Conservation (phyloP, 2,113 vertebrate species). For the Thinocorus orbignyianus region DNA sequence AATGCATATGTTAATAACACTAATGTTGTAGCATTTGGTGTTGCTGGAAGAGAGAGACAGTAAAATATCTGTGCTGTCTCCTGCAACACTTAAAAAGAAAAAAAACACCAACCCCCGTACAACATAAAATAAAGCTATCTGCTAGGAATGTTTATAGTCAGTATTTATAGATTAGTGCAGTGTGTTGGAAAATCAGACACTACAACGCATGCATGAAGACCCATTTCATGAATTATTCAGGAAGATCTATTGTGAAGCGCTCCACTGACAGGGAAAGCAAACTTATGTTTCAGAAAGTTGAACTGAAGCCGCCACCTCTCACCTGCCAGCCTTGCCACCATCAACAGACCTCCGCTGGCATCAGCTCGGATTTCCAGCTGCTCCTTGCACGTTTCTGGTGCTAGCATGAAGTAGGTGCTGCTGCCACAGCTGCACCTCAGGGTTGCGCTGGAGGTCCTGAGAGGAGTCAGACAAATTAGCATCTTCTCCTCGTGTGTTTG, state of each 20-base stretch:
- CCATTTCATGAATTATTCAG: slow-evolving; percentile 45
- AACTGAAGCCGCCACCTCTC: neutral
- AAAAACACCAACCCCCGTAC: neutral
- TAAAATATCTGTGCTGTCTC: slow-evolving; percentile 53
- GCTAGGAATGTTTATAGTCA: slow-evolving; percentile 38
- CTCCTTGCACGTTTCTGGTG: neutral
- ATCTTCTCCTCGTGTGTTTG: neutral
- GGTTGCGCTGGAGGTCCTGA: neutral
- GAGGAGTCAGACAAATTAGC: neutral
- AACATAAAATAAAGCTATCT: slow-evolving; percentile 49
- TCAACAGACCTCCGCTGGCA: neutral
- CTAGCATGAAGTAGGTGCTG: neutral
- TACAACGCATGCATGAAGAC: neutral
- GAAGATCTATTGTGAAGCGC: neutral
- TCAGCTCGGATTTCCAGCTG: neutral
- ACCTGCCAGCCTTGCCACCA: neutral
- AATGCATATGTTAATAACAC: slow-evolving; percentile 66
- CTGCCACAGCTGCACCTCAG: neutral
- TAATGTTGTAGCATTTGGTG: slow-evolving; percentile 52
- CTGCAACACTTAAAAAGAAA: slow-evolving; percentile 17
- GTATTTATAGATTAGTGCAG: slow-evolving; percentile 58
- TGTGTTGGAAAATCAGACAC: neutral
- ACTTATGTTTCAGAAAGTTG: neutral
- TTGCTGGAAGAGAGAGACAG: slow-evolving; percentile 36
- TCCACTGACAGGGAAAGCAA: neutral